phyloP scores from a whole-genome alignment of 2,888 invertebrate genomes.

The Epinotia nisella region DNA sequence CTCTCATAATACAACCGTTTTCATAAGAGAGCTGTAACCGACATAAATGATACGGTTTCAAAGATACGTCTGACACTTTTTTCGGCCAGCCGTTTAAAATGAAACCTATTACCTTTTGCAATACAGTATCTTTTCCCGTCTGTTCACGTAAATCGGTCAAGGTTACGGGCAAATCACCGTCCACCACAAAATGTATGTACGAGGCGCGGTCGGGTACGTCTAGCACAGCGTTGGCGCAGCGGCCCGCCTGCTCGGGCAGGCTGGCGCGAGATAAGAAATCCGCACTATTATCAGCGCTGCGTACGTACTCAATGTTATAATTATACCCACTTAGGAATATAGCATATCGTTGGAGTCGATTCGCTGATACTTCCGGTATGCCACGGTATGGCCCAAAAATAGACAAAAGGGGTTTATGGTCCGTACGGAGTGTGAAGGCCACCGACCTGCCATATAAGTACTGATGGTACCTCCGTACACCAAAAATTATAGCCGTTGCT shows the following conservation, averaged over 20 bases:
- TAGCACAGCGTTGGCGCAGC: not conserved
- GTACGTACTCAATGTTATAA: slow-evolving; percentile 5
- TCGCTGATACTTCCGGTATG: not conserved
- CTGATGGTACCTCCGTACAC: too few relatives aligned
- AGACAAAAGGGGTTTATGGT: too few relatives aligned
- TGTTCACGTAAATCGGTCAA: not conserved
- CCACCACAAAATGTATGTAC: slow-evolving; percentile 15
- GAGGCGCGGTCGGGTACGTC: slow-evolving; percentile 19
- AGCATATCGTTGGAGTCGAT: not conserved
- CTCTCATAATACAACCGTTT: too few relatives aligned
- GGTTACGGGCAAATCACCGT: slow-evolving; percentile 22
- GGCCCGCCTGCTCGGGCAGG: not conserved
- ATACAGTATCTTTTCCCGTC: slow-evolving; percentile 9
- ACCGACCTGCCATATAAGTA: too few relatives aligned
- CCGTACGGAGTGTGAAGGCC: too few relatives aligned
- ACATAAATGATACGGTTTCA: slow-evolving; percentile 8
- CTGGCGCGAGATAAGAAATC: slow-evolving; percentile 1
- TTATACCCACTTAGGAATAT: not conserved
- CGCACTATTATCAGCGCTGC: slow-evolving; percentile 21
- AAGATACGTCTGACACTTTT: not conserved
- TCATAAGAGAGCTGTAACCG: not conserved
- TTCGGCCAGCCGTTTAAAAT: slow-evolving; percentile 21
- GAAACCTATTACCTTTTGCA: not conserved
- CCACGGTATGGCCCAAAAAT: too few relatives aligned
- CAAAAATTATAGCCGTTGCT: too few relatives aligned